Conservation (phyloP, 2,888 invertebrate genomes). For the Idaea biselata region DNA sequence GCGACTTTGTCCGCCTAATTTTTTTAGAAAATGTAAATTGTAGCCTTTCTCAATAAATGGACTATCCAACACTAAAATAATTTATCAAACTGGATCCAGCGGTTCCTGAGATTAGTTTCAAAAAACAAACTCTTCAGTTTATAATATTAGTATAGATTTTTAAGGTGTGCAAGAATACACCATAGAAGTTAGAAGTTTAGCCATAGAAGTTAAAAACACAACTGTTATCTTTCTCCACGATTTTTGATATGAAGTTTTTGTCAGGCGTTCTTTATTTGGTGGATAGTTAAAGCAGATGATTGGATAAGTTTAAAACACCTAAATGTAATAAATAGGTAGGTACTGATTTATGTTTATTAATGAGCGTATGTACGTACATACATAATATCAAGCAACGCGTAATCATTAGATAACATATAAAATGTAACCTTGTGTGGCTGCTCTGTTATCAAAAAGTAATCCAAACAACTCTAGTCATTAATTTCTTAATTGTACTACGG, state of each 20-base stretch:
- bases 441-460: constrained; percentile 37
- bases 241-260: neutral
- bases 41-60: no score
- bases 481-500: constrained; percentile 31
- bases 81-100: no score
- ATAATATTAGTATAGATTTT: no score
- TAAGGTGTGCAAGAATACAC: no score
- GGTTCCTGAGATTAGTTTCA: no score
- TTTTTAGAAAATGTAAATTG: no score
- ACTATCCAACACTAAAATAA: no score
- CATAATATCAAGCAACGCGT: neutral
- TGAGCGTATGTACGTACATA: neutral
- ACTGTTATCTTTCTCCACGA: neutral
- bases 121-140: no score
- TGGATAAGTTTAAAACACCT: neutral
- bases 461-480: constrained; percentile 38
- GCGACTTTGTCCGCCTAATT: no score
- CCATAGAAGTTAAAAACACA: neutral
- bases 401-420: constrained; percentile 29
- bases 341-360: neutral
- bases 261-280: neutral
- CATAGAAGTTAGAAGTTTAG: neutral
- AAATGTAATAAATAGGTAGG: no score
- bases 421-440: constrained; percentile 36
- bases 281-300: neutral